These are phyloP conservation scores for Parotia lawesii DNA, from an alignment of 2,113 vertebrate genomes.

Conservation along the genomic window DNA sequence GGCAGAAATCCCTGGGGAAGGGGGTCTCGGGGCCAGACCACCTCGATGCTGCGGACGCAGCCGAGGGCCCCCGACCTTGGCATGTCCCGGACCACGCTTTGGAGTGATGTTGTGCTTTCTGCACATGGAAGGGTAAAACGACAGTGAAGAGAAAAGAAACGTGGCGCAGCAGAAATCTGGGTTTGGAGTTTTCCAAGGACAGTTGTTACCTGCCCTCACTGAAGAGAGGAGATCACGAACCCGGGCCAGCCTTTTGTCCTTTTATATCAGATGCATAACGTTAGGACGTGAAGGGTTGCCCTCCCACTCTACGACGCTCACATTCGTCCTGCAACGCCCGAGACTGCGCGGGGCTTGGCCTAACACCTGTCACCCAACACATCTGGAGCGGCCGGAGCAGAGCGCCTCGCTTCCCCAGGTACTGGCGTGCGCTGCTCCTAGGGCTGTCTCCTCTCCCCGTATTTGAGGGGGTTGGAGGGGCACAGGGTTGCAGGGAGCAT, in stretches of 20 bases:
- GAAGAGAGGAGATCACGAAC: neutral
- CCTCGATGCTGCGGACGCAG: neutral
- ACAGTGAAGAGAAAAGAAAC: neutral
- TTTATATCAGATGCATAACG: conserved; percentile 36
- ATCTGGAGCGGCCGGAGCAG: neutral
- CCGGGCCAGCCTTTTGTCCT: conserved; percentile 52
- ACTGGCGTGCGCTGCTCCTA: neutral
- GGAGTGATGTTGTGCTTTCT: neutral
- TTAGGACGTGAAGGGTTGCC: conserved; percentile 1
- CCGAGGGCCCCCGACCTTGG: neutral
- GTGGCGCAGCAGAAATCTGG: neutral
- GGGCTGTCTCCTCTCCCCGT: neutral
- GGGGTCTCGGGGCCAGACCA: rapidly evolving
- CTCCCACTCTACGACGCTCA: neutral
- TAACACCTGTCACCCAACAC: neutral
- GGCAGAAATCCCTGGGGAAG: neutral
- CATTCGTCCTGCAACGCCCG: neutral
- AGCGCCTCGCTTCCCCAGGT: neutral
- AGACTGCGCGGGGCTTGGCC: neutral
- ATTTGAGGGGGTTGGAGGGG: neutral
- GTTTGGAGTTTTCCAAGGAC: neutral
- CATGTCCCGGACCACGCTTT: neutral
- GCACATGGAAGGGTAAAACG: neutral
- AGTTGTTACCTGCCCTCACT: neutral
- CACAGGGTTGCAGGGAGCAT: neutral